Evolutionary conservation across 2,113 vertebrate genomes (phyloP).

Genomic region (Petaurus breviceps): DNA sequence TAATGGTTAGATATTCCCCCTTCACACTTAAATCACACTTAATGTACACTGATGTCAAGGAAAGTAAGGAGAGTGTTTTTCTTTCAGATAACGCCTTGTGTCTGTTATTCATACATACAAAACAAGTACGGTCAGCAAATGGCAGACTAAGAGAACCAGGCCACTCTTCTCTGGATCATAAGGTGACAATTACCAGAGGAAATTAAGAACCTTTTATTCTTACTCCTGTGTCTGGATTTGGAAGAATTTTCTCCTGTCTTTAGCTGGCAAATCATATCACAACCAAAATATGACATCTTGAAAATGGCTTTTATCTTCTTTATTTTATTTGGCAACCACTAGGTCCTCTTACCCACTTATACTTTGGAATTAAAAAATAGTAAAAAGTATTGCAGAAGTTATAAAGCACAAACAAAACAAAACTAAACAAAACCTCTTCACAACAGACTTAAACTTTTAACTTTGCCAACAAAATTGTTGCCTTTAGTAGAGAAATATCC

Average conservation of each 20-base stretch:
- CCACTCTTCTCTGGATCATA: background rate
- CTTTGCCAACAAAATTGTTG: background rate
- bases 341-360: background rate
- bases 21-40: background rate
- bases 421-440: constrained; percentile 36
- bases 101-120: background rate
- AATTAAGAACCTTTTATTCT: background rate
- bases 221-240: background rate
- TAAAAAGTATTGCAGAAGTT: constrained; percentile 46
- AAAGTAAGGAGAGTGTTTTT: background rate
- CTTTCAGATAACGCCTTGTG: constrained; percentile 2
- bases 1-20: background rate
- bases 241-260: background rate
- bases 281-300: constrained; percentile 26
- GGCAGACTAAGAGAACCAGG: background rate
- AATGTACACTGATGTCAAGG: background rate
- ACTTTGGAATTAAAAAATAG: constrained; percentile 34
- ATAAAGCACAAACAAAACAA: background rate
- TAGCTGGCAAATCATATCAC: constrained; percentile 43
- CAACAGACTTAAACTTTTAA: background rate
- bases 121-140: background rate
- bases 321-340: constrained; percentile 20
- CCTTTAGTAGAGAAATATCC: constrained; percentile 42
- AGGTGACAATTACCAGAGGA: constrained; percentile 10
- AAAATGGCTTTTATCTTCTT: background rate